Evolutionary conservation across 2,888 invertebrate genomes (phyloP), one percentile per base, ranked within the genome.

Genomic region (Microchrysa polita): DNA sequence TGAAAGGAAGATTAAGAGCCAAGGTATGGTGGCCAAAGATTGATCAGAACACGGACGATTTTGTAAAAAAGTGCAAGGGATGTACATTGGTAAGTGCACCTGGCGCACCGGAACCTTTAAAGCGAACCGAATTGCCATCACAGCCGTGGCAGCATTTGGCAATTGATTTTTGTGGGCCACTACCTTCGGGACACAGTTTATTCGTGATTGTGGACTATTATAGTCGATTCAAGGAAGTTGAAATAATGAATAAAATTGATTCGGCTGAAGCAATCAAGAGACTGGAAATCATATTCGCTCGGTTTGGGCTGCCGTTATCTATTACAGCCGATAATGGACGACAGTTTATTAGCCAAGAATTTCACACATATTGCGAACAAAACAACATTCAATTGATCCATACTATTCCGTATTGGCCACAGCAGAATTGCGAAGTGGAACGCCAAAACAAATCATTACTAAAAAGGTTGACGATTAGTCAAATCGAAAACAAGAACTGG

Each of bases 241-340:
- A 7, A 5, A 34, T 34, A 2, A 34, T 34, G 27, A 34, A 2
- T 2, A 34, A 18, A 20, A 65, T 72, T 53, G 67, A 71, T 0
- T 73, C 73, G 10, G 14, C 14, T 2, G 22, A 34, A 18, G 69
- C 77, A n/a, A 75, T 77, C 42, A 72, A 72, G 34, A 74, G 76
- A 27, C 72, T 75, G 76, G 63, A 76, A 67, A 74, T 76, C 34
- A 77, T 76, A 22, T 76, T 77, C 72, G 77, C 74, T 57, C 76
- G 77, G 75, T 74, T 77, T 40, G 75, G 76, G n/a, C n/a, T n/a
- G n/a, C n/a, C n/a, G n/a, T n/a, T n/a, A n/a, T n/a, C n/a, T n/a
- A n/a, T n/a, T n/a, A n/a, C n/a, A n/a, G n/a, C n/a, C n/a, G n/a
- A n/a, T n/a, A n/a, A n/a, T n/a, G n/a, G n/a, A n/a, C n/a, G n/a